These are phyloP conservation scores for Mantis religiosa DNA, from an alignment of 2,888 invertebrate genomes.

Conservation along the genomic window DNA sequence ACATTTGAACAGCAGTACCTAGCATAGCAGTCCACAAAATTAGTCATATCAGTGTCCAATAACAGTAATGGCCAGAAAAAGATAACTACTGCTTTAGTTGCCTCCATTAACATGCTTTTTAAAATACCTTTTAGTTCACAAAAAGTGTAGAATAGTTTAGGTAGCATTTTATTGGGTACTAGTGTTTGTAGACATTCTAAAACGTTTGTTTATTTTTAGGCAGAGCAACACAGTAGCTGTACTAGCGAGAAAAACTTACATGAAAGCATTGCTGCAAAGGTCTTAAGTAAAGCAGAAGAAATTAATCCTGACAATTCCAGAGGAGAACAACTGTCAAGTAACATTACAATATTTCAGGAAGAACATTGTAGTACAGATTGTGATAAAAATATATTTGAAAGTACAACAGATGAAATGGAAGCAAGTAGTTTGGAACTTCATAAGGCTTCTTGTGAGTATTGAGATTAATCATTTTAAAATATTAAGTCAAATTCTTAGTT, in stretches of 20 bases:
- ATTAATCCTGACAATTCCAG: background rate
- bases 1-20: too few relatives aligned
- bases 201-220: background rate
- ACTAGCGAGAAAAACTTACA: background rate
- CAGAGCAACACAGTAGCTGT: background rate
- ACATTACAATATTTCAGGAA: background rate
- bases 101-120: too few relatives aligned
- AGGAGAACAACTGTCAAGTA: background rate
- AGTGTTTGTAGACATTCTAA: too few relatives aligned
- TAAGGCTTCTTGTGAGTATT: constrained; percentile 21
- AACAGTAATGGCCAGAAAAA: too few relatives aligned
- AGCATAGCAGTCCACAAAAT: too few relatives aligned
- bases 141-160: too few relatives aligned
- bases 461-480: background rate
- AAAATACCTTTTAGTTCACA: too few relatives aligned
- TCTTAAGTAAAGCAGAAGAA: background rate
- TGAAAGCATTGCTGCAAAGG: background rate
- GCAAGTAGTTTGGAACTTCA: constrained; percentile 12
- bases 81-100: too few relatives aligned
- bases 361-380: background rate
- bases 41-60: too few relatives aligned
- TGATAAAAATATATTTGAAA: background rate
- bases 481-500: background rate
- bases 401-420: constrained; percentile 3
- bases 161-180: too few relatives aligned